These are phyloP conservation scores for Crocidura indochinensis DNA, from an alignment of 2,797 vertebrate genomes.

Conservation along the genomic window DNA sequence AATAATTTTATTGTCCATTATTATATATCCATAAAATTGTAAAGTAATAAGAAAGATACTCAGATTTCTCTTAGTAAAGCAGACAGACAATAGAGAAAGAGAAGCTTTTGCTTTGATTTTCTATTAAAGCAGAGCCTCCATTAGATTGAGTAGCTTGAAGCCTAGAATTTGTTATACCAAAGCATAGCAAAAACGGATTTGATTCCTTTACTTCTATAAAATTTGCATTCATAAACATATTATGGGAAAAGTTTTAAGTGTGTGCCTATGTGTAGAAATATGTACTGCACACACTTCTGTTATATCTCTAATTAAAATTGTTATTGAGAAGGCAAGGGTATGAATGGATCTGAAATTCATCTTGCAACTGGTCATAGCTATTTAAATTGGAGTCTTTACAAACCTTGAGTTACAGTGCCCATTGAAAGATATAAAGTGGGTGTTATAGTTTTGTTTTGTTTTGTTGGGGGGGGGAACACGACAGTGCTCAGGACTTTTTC, in stretches of 20 bases:
- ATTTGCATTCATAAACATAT: neutral
- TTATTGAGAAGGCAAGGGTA: neutral
- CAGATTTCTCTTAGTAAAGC: neutral
- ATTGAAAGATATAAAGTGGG: too few species aligned
- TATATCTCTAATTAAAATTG: neutral
- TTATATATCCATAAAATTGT: neutral
- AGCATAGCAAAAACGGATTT: neutral
- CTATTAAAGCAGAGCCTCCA: neutral
- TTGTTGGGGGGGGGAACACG: too few species aligned
- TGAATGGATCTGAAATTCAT: neutral
- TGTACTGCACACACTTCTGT: neutral
- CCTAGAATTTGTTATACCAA: neutral
- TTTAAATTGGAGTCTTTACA: constrained; percentile 32
- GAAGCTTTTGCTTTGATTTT: neutral
- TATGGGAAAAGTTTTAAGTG: neutral
- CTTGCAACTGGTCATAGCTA: neutral
- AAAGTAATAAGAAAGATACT: neutral
- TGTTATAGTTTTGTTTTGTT: too few species aligned
- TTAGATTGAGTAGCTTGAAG: neutral
- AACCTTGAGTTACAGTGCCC: neutral
- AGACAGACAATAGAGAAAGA: neutral
- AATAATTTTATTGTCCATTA: constrained; percentile 10
- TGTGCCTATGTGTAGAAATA: neutral
- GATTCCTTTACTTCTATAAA: neutral
- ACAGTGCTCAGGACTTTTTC: too few species aligned